phyloP scores from a whole-genome alignment of 1,140 invertebrate genomes.

The Calephelis virginiensis region DNA sequence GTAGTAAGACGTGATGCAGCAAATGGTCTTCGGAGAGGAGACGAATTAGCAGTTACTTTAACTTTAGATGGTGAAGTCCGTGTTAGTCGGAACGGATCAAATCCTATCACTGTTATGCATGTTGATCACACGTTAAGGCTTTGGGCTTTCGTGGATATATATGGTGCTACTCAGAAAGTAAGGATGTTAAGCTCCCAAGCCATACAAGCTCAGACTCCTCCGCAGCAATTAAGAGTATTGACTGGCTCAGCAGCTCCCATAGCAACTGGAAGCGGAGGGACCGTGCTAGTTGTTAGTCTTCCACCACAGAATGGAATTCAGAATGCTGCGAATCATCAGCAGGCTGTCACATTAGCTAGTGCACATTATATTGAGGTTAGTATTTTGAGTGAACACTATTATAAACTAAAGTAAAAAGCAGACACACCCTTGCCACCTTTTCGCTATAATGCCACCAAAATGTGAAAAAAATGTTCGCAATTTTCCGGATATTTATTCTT shows the following conservation, averaged over 20 bases:
- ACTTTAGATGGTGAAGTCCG: constrained; percentile 90
- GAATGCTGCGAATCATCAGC: constrained; percentile 57
- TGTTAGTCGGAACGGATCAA: constrained; percentile 92
- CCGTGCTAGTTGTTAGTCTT: constrained; percentile 89
- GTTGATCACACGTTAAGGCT: constrained; percentile 93
- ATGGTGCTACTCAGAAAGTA: constrained; percentile 94
- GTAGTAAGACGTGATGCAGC: constrained; percentile 96
- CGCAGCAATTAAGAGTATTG: constrained; percentile 57
- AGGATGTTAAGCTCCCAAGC: constrained; percentile 68
- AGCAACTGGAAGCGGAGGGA: constrained; percentile 80
- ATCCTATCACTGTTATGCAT: constrained; percentile 92
- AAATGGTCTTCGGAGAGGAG: constrained; percentile 88
- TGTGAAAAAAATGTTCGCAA: not conserved
- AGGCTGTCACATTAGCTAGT: constrained; percentile 54
- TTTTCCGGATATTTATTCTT: not conserved
- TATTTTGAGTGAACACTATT: not conserved
- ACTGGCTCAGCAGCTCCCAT: constrained; percentile 79
- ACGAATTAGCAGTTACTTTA: constrained; percentile 94
- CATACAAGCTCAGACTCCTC: constrained; percentile 46
- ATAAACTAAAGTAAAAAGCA: too few species aligned
- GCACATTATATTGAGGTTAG: constrained; percentile 71
- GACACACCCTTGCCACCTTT: too few species aligned
- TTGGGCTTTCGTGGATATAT: constrained; percentile 98
- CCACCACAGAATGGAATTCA: constrained; percentile 79
- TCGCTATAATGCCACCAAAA: too few species aligned